Percentiles rank a stretch among this genome's conserved stretches.
phyloP scores from a whole-genome alignment of 2,797 vertebrate species.

The Kryptopterus vitreolus region DNA sequence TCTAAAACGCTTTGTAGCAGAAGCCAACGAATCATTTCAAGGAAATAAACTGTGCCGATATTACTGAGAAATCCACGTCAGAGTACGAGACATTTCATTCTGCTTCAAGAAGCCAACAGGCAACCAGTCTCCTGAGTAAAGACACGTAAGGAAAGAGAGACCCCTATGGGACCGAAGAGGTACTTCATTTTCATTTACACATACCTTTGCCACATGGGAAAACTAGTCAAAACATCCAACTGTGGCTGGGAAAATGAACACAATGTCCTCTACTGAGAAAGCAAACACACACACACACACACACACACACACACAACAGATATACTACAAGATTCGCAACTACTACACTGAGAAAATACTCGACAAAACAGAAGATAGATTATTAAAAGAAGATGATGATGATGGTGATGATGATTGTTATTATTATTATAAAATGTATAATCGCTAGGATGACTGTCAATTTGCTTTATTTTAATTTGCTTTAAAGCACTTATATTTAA shows the following conservation, averaged over 20 bases:
- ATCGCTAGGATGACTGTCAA: background rate
- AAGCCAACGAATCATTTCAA: background rate
- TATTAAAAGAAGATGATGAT: background rate
- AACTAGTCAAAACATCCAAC: slow-evolving; percentile 19
- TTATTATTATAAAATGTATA: background rate
- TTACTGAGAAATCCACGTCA: background rate
- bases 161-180: slow-evolving; percentile 41
- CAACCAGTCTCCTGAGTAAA: background rate
- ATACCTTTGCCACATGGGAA: background rate
- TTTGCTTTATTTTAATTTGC: too few relatives aligned
- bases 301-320: background rate
- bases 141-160: slow-evolving; percentile 9
- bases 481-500: background rate
- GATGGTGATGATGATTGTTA: too few relatives aligned
- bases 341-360: background rate
- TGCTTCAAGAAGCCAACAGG: background rate
- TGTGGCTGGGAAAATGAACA: slow-evolving; percentile 21
- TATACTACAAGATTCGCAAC: background rate
- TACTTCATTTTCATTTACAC: slow-evolving; percentile 56
- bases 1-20: background rate
- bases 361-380: background rate
- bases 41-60: too few relatives aligned
- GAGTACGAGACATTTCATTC: background rate
- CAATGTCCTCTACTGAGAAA: slow-evolving; percentile 14
- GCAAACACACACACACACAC: background rate